Conservation (phyloP, 2,888 invertebrate genomes). For the Stenotaenia linearis region DNA sequence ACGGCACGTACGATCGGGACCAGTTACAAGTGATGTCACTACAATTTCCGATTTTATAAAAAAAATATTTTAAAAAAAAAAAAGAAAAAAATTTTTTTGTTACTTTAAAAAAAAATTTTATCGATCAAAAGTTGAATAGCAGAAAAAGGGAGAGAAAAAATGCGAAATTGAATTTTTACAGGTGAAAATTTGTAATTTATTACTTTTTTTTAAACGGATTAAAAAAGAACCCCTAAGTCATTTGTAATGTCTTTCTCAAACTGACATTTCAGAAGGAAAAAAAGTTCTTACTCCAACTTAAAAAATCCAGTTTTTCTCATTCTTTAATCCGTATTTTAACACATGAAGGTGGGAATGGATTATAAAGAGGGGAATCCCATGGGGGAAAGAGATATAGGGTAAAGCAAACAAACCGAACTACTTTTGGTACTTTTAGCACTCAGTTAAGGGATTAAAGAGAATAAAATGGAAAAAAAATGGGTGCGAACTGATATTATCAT, state of each 20-base stretch:
- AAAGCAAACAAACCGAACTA: conserved; percentile 14
- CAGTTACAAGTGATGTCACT: conserved; percentile 6
- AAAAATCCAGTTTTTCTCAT: neutral
- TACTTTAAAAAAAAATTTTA: too few species aligned
- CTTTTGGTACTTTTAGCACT: neutral
- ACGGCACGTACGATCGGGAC: neutral
- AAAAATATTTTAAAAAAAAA: neutral
- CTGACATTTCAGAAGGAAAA: neutral
- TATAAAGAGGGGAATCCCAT: conserved; percentile 10
- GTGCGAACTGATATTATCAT: neutral
- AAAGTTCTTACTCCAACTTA: too few species aligned
- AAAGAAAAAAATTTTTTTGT: neutral
- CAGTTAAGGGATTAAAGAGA: neutral
- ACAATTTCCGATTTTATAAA: neutral
- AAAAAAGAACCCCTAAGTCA: neutral
- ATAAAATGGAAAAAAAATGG: neutral
- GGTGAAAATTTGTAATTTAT: neutral
- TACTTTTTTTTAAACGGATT: neutral
- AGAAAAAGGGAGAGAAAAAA: too few species aligned
- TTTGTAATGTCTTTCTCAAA: neutral
- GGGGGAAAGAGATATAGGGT: neutral
- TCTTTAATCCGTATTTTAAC: neutral
- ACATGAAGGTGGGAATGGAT: neutral
- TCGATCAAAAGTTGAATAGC: too few species aligned
- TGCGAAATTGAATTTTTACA: neutral